These are phyloP conservation scores for Sebastes wilsoni DNA, from an alignment of 2,797 vertebrate species.

Conservation along the genomic window DNA sequence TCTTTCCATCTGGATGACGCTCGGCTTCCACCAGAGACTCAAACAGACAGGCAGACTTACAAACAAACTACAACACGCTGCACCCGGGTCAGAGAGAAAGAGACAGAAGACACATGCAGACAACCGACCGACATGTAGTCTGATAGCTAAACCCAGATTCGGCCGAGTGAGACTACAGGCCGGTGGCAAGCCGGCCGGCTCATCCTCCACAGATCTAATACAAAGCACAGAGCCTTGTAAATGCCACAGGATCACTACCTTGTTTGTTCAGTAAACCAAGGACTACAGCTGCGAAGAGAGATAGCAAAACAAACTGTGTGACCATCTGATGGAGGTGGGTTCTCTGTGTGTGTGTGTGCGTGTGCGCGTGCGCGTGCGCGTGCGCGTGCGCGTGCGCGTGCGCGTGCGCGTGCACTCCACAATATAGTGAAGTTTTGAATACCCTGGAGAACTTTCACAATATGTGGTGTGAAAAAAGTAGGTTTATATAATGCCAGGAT, in stretches of 20 bases:
- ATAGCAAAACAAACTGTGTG: slow-evolving; percentile 24
- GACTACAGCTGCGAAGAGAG: slow-evolving; percentile 8
- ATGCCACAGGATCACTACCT: slow-evolving; percentile 49
- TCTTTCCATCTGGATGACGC: not conserved
- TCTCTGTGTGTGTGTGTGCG: too few species aligned
- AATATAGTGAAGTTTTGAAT: slow-evolving; percentile 5
- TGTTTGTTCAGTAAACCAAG: slow-evolving; percentile 50
- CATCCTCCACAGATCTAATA: slow-evolving; percentile 44
- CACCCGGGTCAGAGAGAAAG: slow-evolving; percentile 31
- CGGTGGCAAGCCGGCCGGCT: slow-evolving; percentile 22
- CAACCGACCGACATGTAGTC: slow-evolving; percentile 26
- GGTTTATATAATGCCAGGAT: not conserved
- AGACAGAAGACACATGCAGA: slow-evolving; percentile 18
- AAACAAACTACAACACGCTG: slow-evolving; percentile 3
- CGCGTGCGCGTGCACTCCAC: not conserved
- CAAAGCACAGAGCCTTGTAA: slow-evolving; percentile 36
- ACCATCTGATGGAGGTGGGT: not conserved
- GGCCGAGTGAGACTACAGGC: slow-evolving; percentile 35
- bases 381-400: fast-evolving
- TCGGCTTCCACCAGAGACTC: not conserved
- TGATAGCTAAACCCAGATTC: slow-evolving; percentile 28
- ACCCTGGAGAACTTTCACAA: not conserved
- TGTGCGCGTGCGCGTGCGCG: not conserved
- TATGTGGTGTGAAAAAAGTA: not conserved
- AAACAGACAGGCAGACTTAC: slow-evolving; percentile 4